Conservation (phyloP, 1,140 invertebrate species). For the Bactericera cockerelli region DNA sequence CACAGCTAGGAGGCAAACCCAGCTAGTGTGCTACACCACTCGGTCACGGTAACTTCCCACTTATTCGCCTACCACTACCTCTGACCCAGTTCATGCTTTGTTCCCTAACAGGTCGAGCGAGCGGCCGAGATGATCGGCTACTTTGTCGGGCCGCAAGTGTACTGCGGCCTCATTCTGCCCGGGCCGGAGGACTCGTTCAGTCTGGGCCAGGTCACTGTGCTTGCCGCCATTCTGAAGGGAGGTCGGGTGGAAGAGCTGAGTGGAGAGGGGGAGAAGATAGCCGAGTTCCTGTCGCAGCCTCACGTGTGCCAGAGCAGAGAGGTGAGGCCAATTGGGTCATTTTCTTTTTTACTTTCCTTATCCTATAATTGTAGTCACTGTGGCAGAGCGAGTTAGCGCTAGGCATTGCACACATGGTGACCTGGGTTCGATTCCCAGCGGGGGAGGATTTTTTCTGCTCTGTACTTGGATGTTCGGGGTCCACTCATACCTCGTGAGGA, state of each 20-base stretch:
- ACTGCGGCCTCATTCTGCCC: conserved; percentile 37
- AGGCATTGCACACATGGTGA: too few relatives aligned
- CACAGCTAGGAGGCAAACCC: too few relatives aligned
- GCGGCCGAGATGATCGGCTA: conserved; percentile 51
- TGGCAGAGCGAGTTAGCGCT: too few relatives aligned
- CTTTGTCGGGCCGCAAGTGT: conserved; percentile 45
- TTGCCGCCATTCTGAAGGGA: conserved; percentile 32
- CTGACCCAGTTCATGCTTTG: too few relatives aligned
- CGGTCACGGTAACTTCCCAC: too few relatives aligned
- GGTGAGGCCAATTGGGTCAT: neutral
- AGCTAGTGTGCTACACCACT: too few relatives aligned
- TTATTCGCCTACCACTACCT: too few relatives aligned
- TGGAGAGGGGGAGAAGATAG: conserved; percentile 26
- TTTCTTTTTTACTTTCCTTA: conserved; percentile 29
- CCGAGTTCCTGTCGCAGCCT: conserved; percentile 26
- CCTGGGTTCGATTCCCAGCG: too few relatives aligned
- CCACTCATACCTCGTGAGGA: too few relatives aligned
- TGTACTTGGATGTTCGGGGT: too few relatives aligned
- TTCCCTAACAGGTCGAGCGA: conserved; percentile 32
- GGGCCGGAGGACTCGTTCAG: conserved; percentile 36
- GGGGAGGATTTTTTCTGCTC: too few relatives aligned
- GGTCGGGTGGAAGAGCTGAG: conserved; percentile 23
- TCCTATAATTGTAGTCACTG: too few relatives aligned
- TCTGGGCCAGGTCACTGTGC: conserved; percentile 34
- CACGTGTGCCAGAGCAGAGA: conserved; percentile 28